These are phyloP conservation scores for Drosophila serrata DNA, from an alignment of 1,140 invertebrate species.

Conservation along the genomic window DNA sequence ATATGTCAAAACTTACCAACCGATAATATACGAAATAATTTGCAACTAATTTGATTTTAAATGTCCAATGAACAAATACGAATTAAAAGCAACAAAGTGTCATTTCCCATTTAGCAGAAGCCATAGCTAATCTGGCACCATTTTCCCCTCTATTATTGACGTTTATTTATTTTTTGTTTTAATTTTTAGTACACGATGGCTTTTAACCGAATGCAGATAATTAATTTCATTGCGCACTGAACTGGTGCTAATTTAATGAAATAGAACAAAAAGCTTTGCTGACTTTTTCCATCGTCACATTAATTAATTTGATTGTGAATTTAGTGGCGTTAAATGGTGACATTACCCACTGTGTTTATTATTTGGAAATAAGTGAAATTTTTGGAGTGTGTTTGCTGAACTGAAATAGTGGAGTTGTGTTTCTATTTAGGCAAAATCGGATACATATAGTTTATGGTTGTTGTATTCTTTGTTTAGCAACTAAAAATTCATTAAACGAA, in stretches of 20 bases:
- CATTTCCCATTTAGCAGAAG: conserved; percentile 30
- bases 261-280: conserved; percentile 32
- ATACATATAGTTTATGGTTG: background rate
- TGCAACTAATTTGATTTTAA: conserved; percentile 43
- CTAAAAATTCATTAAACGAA: conserved; percentile 38
- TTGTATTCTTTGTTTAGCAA: background rate
- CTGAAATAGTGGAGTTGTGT: conserved; percentile 24
- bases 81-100: conserved; percentile 39
- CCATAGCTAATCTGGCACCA: conserved; percentile 32
- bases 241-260: conserved; percentile 59
- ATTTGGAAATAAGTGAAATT: conserved; percentile 18
- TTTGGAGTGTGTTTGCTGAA: conserved; percentile 31
- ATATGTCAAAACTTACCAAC: conserved; percentile 7
- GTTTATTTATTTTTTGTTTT: conserved; percentile 13
- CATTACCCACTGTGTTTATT: conserved; percentile 26
- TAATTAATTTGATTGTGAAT: conserved; percentile 63
- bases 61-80: conserved; percentile 24
- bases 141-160: conserved; percentile 21
- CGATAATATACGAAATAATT: conserved; percentile 19
- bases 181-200: conserved; percentile 9
- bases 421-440: conserved; percentile 3
- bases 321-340: conserved; percentile 27
- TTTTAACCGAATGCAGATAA: conserved; percentile 49
- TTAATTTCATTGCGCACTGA: conserved; percentile 52
- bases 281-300: conserved; percentile 48